Conservation (phyloP, 2,113 vertebrate genomes). For the Hirundichthys speculiger region DNA sequence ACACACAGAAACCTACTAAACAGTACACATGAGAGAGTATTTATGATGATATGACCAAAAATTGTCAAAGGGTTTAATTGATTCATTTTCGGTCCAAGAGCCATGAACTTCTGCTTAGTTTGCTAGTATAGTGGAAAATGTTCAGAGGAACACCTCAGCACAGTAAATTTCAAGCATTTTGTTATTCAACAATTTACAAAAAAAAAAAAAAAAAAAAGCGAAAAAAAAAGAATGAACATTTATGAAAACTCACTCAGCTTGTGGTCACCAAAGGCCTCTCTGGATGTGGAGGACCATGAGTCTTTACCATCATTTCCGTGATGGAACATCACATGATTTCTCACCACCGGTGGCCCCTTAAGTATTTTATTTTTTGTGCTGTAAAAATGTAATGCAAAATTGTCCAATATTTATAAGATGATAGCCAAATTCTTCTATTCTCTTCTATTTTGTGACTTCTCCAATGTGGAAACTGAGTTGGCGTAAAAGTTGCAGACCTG, state of each 20-base stretch:
- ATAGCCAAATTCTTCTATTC: too few relatives aligned
- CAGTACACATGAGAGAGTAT: too few relatives aligned
- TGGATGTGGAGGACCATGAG: slow-evolving; percentile 37
- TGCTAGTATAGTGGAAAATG: neutral
- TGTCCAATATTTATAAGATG: too few relatives aligned
- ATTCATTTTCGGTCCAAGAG: too few relatives aligned
- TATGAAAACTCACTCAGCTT: slow-evolving; percentile 20
- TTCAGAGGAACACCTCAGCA: neutral
- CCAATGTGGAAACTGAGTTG: neutral
- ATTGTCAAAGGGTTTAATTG: too few relatives aligned
- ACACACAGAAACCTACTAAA: too few relatives aligned
- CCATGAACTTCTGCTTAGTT: too few relatives aligned
- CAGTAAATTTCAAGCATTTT: neutral
- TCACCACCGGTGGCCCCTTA: slow-evolving; percentile 11
- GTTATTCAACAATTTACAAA: too few relatives aligned
- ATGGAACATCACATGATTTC: slow-evolving; percentile 31
- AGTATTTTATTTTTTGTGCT: neutral
- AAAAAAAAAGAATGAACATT: too few relatives aligned
- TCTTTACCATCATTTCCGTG: slow-evolving; percentile 22
- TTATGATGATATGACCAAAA: too few relatives aligned
- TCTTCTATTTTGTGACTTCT: neutral
- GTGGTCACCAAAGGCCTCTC: slow-evolving; percentile 28
- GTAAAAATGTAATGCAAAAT: neutral
- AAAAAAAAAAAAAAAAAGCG: neutral
- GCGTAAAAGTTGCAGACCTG: slow-evolving; percentile 40